phyloP scores from a whole-genome alignment of 2,113 vertebrate species.

The Leptodactylus fuscus region DNA sequence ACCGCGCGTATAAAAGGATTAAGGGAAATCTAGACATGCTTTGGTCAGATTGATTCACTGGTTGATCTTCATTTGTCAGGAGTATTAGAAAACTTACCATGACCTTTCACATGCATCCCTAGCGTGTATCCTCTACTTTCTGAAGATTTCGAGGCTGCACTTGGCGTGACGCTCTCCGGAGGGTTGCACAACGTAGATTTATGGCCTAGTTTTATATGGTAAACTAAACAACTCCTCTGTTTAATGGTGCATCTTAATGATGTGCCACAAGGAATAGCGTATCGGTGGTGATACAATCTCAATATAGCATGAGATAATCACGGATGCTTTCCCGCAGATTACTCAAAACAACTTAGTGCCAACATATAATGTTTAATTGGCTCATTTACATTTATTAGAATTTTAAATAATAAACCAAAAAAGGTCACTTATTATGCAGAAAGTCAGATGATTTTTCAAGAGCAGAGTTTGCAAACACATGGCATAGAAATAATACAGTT shows the following conservation, averaged over 20 bases:
- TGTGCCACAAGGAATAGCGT: neutral
- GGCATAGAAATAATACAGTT: neutral
- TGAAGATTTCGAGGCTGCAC: neutral
- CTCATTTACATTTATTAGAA: constrained; percentile 37
- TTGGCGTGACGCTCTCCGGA: neutral
- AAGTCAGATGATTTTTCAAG: neutral
- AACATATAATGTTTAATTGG: constrained; percentile 35
- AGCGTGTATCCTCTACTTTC: constrained; percentile 20
- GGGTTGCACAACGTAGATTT: neutral
- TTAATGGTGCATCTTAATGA: constrained; percentile 1
- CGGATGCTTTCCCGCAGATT: neutral
- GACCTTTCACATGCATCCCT: constrained; percentile 48
- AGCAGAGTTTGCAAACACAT: neutral
- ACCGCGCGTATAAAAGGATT: constrained; percentile 5
- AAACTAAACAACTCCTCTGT: constrained; percentile 13
- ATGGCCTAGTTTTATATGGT: constrained; percentile 24
- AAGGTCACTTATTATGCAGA: neutral
- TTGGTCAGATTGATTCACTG: constrained; percentile 44
- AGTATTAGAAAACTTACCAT: constrained; percentile 9
- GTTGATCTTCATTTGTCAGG: constrained; percentile 54
- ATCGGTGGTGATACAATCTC: neutral
- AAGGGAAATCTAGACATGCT: constrained; percentile 44
- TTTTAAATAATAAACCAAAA: neutral
- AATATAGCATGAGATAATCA: neutral
- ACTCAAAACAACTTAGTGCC: constrained; percentile 5